A percentile compares a stretch with the other conserved stretches of the same genome.
These are phyloP conservation scores for Drosophila longiperda DNA, from an alignment of 2,888 invertebrate genomes.

Conservation along the genomic window DNA sequence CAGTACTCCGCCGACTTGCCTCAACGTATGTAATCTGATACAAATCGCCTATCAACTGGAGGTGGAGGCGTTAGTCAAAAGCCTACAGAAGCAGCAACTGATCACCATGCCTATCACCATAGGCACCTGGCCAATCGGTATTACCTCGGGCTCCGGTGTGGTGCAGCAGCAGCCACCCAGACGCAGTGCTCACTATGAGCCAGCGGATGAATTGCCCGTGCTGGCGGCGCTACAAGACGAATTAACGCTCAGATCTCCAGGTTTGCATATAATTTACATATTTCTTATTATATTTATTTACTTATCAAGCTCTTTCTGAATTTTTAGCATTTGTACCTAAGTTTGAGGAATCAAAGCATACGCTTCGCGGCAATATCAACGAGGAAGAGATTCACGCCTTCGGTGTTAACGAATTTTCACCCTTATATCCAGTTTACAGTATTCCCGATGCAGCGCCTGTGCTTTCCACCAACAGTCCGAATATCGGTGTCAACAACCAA, in stretches of 20 bases:
- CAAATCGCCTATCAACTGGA: constrained; percentile 83
- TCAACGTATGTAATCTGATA: constrained; percentile 75
- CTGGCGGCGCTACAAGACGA: constrained; percentile 48
- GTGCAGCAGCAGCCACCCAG: constrained; percentile 69
- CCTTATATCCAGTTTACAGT: constrained; percentile 83
- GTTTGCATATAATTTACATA: constrained; percentile 12
- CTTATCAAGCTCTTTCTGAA: background rate
- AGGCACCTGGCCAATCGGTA: constrained; percentile 81
- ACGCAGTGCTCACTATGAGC: constrained; percentile 62
- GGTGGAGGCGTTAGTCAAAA: constrained; percentile 73
- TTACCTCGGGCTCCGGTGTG: constrained; percentile 28
- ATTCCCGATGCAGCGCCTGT: constrained; percentile 66
- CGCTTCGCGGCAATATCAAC: constrained; percentile 74
- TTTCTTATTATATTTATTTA: background rate
- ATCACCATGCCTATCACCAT: constrained; percentile 83
- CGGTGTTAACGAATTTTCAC: constrained; percentile 78
- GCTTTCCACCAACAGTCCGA: constrained; percentile 34
- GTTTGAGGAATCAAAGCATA: constrained; percentile 82
- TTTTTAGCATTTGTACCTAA: constrained; percentile 73
- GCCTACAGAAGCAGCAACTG: constrained; percentile 70
- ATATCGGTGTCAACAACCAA: constrained; percentile 61
- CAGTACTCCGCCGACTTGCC: constrained; percentile 83
- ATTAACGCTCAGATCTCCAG: constrained; percentile 31
- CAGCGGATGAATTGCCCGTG: constrained; percentile 56
- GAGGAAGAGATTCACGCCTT: constrained; percentile 79